A percentile compares a stretch with the other conserved stretches of the same genome.
phyloP scores from a whole-genome alignment of 2,888 invertebrate species.

The Perdita meconis region DNA sequence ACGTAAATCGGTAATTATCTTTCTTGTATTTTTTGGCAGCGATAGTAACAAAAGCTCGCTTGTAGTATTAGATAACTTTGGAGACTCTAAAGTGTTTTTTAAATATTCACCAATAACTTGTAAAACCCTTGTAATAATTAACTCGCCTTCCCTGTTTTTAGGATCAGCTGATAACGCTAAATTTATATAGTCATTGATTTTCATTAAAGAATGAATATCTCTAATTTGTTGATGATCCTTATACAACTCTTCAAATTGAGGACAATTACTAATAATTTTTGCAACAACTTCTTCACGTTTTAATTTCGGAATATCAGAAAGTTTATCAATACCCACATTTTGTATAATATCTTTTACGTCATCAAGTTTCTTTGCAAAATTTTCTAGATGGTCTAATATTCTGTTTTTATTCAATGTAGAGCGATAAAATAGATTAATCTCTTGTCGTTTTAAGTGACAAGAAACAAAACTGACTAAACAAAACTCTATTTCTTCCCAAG shows the following conservation, averaged over 20 bases:
- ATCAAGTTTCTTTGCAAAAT: conserved; percentile 10
- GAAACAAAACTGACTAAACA: conserved; percentile 64
- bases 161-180: not conserved
- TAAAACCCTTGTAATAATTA: conserved; percentile 62
- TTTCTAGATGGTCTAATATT: conserved; percentile 51
- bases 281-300: not conserved
- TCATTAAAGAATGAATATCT: not conserved
- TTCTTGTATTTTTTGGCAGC: conserved; percentile 3
- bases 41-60: conserved; percentile 1
- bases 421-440: conserved; percentile 6
- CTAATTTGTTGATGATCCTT: conserved; percentile 58
- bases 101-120: conserved; percentile 70
- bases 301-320: not conserved
- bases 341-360: not conserved
- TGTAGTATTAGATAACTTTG: conserved; percentile 22
- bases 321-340: not conserved
- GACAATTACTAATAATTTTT: conserved; percentile 1
- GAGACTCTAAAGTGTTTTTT: conserved; percentile 70
- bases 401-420: not conserved
- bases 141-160: not conserved
- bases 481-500: conserved; percentile 75
- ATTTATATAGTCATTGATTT: not conserved
- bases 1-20: conserved; percentile 1
- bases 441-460: not conserved
- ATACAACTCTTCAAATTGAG: conserved; percentile 58